phyloP scores from a whole-genome alignment of 2,113 vertebrate species.

The Perccottus glenii region DNA sequence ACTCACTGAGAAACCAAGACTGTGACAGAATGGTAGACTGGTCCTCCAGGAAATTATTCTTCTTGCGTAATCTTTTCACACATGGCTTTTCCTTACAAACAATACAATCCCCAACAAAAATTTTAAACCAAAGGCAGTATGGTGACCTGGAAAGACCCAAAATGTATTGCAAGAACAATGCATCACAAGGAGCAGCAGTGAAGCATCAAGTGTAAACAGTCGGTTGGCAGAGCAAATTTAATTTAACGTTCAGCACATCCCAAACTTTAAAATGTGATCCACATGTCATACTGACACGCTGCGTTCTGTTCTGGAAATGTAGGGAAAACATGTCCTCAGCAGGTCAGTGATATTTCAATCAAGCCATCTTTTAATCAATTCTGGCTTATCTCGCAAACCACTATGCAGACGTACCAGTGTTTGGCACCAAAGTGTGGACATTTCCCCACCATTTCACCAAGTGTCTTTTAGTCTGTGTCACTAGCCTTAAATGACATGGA shows the following conservation, averaged over 20 bases:
- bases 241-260: slow-evolving; percentile 5
- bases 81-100: not conserved
- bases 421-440: not conserved
- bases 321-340: not conserved
- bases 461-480: not conserved
- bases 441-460: not conserved
- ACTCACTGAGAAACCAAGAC: too few relatives aligned
- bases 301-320: not conserved
- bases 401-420: not conserved
- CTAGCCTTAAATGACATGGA: slow-evolving; percentile 14
- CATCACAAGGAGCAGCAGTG: not conserved
- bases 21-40: not conserved
- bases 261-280: not conserved
- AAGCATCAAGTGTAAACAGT: not conserved
- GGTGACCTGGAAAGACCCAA: slow-evolving; percentile 15
- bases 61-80: not conserved
- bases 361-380: not conserved
- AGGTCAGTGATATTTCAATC: not conserved
- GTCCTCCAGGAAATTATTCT: not conserved
- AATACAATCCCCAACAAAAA: slow-evolving; percentile 15
- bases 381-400: not conserved
- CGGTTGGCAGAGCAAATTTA: slow-evolving; percentile 4
- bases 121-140: not conserved
- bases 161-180: not conserved
- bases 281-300: not conserved